Percentiles rank a stretch among this genome's conserved stretches.
phyloP scores from a whole-genome alignment of 2,888 invertebrate species.

The Eilema depressum region DNA sequence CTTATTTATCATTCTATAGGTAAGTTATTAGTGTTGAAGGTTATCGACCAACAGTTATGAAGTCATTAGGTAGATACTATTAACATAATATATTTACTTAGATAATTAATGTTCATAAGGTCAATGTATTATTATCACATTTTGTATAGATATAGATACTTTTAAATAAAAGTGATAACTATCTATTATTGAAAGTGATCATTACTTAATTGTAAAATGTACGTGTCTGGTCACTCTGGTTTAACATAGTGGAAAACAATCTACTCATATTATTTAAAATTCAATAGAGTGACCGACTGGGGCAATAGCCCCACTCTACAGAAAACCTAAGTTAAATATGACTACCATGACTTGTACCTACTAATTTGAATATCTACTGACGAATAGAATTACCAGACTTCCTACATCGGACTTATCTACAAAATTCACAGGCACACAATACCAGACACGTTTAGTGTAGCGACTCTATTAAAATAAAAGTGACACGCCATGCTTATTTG shows the following conservation, averaged over 20 bases:
- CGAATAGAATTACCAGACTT: too few species aligned
- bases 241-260: not conserved
- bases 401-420: too few species aligned
- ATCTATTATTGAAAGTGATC: not conserved
- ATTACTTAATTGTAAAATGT: not conserved
- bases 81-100: constrained; percentile 19
- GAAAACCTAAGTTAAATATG: too few species aligned
- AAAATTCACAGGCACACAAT: too few species aligned
- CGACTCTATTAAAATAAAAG: too few species aligned
- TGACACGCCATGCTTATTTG: too few species aligned
- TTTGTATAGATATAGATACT: not conserved
- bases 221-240: not conserved
- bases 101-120: not conserved
- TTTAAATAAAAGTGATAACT: not conserved
- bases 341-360: too few species aligned
- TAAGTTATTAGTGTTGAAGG: constrained; percentile 9
- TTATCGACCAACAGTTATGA: constrained; percentile 5
- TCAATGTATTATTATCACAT: not conserved
- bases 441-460: too few species aligned
- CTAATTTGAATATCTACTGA: too few species aligned
- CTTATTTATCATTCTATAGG: not conserved
- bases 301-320: not conserved
- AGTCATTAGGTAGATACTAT: constrained; percentile 6
- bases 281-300: not conserved
- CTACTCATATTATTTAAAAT: too few species aligned